Percentiles rank a stretch among this genome's conserved stretches.
Conservation (phyloP, 2,888 invertebrate genomes). For the Pristionchus maxplancki region DNA sequence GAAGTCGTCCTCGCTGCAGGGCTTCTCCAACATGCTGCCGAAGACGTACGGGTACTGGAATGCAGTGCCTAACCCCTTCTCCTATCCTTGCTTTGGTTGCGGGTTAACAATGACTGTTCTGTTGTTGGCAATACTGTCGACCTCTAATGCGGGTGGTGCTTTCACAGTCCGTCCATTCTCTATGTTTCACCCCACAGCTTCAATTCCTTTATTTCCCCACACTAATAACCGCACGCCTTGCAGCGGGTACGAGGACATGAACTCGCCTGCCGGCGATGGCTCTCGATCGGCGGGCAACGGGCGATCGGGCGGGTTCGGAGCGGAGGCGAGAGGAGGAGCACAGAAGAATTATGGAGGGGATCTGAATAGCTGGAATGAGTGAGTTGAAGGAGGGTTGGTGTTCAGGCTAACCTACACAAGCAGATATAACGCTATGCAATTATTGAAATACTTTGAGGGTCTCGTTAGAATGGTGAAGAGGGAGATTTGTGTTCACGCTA, state of each 20-base stretch:
- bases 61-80: constrained; percentile 6
- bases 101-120: background rate
- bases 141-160: too few species aligned
- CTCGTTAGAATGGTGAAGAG: too few species aligned
- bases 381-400: constrained; percentile 2
- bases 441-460: too few species aligned
- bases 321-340: background rate
- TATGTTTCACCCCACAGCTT: background rate
- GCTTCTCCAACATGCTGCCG: constrained; percentile 59
- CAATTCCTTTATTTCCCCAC: background rate
- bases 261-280: constrained; percentile 27
- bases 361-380: constrained; percentile 46
- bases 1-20: constrained; percentile 76
- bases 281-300: too few species aligned
- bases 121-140: too few species aligned
- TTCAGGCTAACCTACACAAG: background rate
- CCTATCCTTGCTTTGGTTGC: background rate
- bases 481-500: background rate
- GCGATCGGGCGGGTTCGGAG: constrained; percentile 24
- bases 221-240: background rate
- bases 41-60: constrained; percentile 56
- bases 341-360: constrained; percentile 44
- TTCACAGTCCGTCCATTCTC: too few species aligned
- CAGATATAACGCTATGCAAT: too few species aligned
- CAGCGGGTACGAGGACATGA: constrained; percentile 73